Conservation (phyloP, 2,113 vertebrate genomes). For the Pomatostomus ruficeps region DNA sequence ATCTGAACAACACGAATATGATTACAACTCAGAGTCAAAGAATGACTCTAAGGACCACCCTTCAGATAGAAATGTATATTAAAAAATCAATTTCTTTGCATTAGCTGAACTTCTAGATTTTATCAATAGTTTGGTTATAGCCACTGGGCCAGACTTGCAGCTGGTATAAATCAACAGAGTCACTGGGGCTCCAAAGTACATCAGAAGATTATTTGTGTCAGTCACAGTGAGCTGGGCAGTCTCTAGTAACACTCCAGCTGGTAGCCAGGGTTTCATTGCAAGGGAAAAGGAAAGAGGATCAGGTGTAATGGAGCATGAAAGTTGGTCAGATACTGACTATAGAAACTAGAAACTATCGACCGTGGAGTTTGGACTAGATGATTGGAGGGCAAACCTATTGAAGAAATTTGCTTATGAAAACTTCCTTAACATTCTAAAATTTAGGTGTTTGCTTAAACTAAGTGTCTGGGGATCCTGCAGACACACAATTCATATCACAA, state of each 20-base stretch:
- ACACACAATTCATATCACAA: background rate
- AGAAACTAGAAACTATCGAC: background rate
- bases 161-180: background rate
- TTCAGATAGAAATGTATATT: constrained; percentile 30
- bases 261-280: background rate
- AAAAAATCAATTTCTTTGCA: constrained; percentile 15
- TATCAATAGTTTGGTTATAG: background rate
- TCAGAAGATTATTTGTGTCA: background rate
- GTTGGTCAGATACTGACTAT: background rate
- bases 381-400: accelerated
- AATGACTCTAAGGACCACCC: background rate
- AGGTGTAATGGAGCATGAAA: background rate
- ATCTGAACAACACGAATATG: background rate
- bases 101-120: constrained; percentile 3
- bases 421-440: background rate
- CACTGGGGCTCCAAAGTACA: background rate
- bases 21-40: constrained; percentile 2
- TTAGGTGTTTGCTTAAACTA: background rate
- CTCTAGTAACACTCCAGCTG: background rate
- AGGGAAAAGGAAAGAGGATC: background rate
- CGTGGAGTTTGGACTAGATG: background rate
- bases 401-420: background rate
- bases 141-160: background rate
- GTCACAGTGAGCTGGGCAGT: background rate
- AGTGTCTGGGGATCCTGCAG: background rate